Base-by-base conservation (phyloP, 2,888 invertebrate species). In the Lepetodrilus schrolli region DNA sequence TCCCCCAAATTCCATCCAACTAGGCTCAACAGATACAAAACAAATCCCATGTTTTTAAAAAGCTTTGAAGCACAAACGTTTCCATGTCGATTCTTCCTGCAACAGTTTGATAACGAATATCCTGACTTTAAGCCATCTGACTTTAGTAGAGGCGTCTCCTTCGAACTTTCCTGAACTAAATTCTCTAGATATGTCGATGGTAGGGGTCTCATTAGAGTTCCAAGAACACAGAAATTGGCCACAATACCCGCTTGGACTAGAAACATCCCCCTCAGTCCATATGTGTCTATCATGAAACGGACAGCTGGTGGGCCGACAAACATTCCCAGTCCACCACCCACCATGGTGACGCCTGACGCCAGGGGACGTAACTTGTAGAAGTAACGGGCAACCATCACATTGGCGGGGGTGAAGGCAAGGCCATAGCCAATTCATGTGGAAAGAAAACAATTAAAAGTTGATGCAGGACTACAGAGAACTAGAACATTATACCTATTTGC, bases 271-370 rank as follows among this genome's bases (percentile, higher is more conserved):
- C 43, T 26, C 13, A 74, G 68, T 0, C 74, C 71, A 43, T 74
- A 74, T 30, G 5, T 26, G 23, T 74, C 74, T 0, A 74, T 65
- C 34, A 74, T 30, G 26, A 38, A 30, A 1, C 71, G 48, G n/a
- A 74, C 43, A 43, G 68, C n/a, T 8, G 74, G 74, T 3, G 71
- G 71, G 73, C 78, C 78, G 30, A 74, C 37, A 30, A 79, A 70
- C 74, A 79, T 74, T 17, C 79, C 79, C 4, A 70, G 49, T 3
- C 77, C 77, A 13, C 74, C 72, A 5, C 79, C 79, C 21, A 72
- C 70, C 23, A 77, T 73, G 7, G 77, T 47, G 1, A 79, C 23
- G 1, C 79, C 79, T 66, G 70, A 75, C 7, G 79, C 79, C 8
- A 79, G 13, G 0, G 77, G 77, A n/a, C 79, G 49, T 17, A 75